Conservation (phyloP, 2,797 vertebrate species). For the Hoplostethus atlanticus region DNA sequence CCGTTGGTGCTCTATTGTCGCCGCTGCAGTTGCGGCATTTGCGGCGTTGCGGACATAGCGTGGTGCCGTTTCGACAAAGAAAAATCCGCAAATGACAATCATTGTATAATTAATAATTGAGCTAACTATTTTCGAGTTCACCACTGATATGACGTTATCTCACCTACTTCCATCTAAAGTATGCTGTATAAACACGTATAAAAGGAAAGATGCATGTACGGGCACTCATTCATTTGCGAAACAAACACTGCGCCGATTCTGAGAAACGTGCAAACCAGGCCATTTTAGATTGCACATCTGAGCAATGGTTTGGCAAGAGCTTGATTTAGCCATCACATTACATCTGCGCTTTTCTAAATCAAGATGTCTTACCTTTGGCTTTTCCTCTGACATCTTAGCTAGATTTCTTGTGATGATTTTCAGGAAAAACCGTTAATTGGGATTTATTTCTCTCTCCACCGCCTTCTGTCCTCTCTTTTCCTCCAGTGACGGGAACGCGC, state of each 20-base stretch:
- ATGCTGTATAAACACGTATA: background rate
- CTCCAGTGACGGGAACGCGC: constrained; percentile 87
- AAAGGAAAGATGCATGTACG: constrained; percentile 8
- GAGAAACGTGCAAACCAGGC: constrained; percentile 84
- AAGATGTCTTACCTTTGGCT: constrained; percentile 90
- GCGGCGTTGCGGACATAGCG: constrained; percentile 79
- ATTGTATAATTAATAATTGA: constrained; percentile 23
- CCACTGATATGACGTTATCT: fast-evolving
- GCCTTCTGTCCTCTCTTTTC: constrained; percentile 81
- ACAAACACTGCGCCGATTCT: constrained; percentile 84
- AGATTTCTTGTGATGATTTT: constrained; percentile 58
- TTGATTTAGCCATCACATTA: background rate
- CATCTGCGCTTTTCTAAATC: background rate
- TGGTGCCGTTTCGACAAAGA: constrained; percentile 84
- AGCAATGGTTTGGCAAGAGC: constrained; percentile 42
- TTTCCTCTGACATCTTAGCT: constrained; percentile 91
- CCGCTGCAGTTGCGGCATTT: constrained; percentile 77
- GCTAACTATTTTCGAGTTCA: background rate
- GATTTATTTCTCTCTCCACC: constrained; percentile 68
- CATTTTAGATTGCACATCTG: constrained; percentile 80
- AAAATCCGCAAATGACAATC: constrained; percentile 80
- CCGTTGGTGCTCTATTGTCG: constrained; percentile 54
- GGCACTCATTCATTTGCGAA: constrained; percentile 83
- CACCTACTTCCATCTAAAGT: fast-evolving
- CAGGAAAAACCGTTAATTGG: constrained; percentile 36